Conservation (phyloP, 2,888 invertebrate species). For the Chloromyia formosa region DNA sequence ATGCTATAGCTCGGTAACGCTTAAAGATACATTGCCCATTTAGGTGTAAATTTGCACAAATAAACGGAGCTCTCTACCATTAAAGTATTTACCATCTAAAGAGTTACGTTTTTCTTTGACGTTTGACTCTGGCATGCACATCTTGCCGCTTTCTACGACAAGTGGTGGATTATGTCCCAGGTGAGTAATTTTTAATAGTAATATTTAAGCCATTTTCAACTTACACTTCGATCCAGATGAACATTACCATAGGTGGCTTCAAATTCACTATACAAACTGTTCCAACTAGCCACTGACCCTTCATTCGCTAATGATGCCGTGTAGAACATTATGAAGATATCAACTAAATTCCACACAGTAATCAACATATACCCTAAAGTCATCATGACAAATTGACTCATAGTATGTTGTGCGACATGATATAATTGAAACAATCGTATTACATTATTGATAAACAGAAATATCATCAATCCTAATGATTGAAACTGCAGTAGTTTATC, state of each 20-base stretch:
- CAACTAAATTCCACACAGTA: background rate
- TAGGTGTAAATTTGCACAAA: too few relatives aligned
- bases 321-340: constrained; percentile 8
- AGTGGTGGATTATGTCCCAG: too few relatives aligned
- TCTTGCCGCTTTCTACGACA: too few relatives aligned
- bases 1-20: too few relatives aligned
- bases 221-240: constrained; percentile 2
- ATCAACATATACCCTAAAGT: background rate
- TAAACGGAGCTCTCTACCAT: too few relatives aligned
- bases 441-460: constrained; percentile 6
- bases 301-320: background rate
- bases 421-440: background rate
- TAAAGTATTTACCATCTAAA: too few relatives aligned
- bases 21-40: too few relatives aligned
- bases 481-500: background rate
- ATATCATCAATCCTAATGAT: background rate
- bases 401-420: background rate
- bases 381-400: background rate
- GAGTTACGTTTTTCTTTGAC: too few relatives aligned
- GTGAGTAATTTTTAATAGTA: too few relatives aligned
- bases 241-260: background rate
- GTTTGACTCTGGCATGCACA: too few relatives aligned
- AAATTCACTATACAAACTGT: background rate
- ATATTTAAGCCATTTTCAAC: too few relatives aligned
- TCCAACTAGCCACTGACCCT: background rate